A percentile compares a stretch with the other conserved stretches of the same genome.
Conservation (phyloP, 2,113 vertebrate species). For the Paramisgurnus dabryanus region DNA sequence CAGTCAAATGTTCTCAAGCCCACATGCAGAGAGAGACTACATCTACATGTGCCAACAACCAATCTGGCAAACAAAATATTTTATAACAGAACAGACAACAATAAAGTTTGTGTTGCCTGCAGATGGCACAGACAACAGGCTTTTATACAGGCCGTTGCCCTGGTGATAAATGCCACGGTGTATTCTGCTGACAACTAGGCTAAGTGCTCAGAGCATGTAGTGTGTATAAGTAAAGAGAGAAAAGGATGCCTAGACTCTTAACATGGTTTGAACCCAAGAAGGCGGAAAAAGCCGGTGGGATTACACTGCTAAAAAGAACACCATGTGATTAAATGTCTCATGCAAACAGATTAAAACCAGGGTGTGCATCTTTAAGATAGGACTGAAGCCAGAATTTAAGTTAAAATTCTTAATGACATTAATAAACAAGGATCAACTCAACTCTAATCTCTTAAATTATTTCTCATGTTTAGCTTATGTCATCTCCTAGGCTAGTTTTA, state of each 20-base stretch:
- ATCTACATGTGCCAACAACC: neutral
- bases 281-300: conserved; percentile 31
- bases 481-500: too few species aligned
- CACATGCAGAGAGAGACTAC: neutral
- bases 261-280: conserved; percentile 13
- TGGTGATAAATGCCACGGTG: conserved; percentile 6
- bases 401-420: too few species aligned
- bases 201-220: neutral
- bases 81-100: conserved; percentile 19
- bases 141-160: conserved; percentile 19
- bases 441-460: too few species aligned
- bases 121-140: conserved; percentile 35
- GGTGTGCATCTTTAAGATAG: conserved; percentile 11
- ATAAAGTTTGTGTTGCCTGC: conserved; percentile 12
- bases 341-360: conserved; percentile 23
- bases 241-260: conserved; percentile 8
- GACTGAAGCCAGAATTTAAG: too few species aligned
- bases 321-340: conserved; percentile 27
- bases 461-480: too few species aligned
- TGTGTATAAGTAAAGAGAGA: conserved; percentile 4
- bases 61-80: neutral
- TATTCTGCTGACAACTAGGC: conserved; percentile 32
- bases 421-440: too few species aligned
- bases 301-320: neutral
- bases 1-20: neutral